phyloP scores from a whole-genome alignment of 2,888 invertebrate genomes.

The Rhagophthalmus giganteus region DNA sequence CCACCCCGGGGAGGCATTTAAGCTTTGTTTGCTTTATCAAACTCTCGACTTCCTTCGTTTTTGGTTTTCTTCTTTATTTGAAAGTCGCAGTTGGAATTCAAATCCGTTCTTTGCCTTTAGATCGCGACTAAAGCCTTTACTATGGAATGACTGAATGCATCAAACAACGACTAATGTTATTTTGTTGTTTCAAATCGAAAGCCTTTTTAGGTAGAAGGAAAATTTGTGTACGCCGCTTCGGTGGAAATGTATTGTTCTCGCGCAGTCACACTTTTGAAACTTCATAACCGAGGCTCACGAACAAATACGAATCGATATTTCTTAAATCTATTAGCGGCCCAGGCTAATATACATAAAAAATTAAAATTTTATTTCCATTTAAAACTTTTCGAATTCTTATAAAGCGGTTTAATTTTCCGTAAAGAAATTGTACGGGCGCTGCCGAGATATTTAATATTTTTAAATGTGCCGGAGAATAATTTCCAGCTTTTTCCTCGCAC shows the following conservation, averaged over 20 bases:
- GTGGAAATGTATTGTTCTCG: conserved; percentile 10
- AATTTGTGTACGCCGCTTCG: conserved; percentile 20
- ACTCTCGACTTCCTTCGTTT: conserved; percentile 44
- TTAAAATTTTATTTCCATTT: conserved; percentile 19
- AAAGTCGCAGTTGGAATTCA: conserved; percentile 36
- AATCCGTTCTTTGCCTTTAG: conserved; percentile 27
- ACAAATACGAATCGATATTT: too few species aligned
- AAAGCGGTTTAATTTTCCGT: conserved; percentile 39
- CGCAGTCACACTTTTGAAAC: background rate
- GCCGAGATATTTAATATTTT: conserved; percentile 42
- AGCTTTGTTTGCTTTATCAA: conserved; percentile 48
- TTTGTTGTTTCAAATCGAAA: conserved; percentile 34
- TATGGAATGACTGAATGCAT: conserved; percentile 26
- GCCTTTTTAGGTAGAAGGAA: conserved; percentile 23
- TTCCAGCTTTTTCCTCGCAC: conserved; percentile 37
- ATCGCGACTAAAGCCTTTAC: conserved; percentile 24
- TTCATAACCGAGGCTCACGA: too few species aligned
- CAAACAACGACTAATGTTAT: conserved; percentile 35
- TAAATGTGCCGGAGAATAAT: conserved; percentile 38
- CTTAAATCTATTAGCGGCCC: background rate
- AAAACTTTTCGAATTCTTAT: conserved; percentile 26
- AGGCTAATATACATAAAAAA: conserved; percentile 6
- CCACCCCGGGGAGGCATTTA: conserved; percentile 44
- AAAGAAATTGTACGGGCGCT: conserved; percentile 39
- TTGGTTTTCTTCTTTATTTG: conserved; percentile 43